Percentiles rank a stretch among this genome's conserved stretches.
phyloP scores from a whole-genome alignment of 2,797 vertebrate species.

The Muraenolepis orangiensis region DNA sequence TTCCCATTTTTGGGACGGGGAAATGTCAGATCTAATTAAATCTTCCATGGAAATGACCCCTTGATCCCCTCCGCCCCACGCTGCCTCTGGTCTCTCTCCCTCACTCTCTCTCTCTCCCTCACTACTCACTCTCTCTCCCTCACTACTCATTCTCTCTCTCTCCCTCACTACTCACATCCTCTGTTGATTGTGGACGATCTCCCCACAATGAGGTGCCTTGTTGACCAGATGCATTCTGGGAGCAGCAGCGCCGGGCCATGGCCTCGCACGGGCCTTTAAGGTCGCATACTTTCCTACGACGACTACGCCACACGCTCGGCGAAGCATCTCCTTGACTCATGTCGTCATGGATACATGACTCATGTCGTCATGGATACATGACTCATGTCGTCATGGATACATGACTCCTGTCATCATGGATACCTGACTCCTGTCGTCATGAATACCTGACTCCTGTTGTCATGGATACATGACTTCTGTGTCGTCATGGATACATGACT shows the following conservation, averaged over 20 bases:
- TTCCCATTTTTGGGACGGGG: conserved; percentile 67
- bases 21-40: conserved; percentile 79
- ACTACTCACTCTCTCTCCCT: conserved; percentile 46
- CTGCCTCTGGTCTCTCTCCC: too few species aligned
- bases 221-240: conserved; percentile 60
- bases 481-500: too few species aligned
- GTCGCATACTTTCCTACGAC: conserved; percentile 61
- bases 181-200: conserved; percentile 63
- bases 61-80: conserved; percentile 57
- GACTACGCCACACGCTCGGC: conserved; percentile 30
- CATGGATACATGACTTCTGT: too few species aligned
- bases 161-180: conserved; percentile 33
- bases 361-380: too few species aligned
- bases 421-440: too few species aligned
- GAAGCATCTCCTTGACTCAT: conserved; percentile 28
- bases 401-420: too few species aligned
- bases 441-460: too few species aligned
- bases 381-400: too few species aligned
- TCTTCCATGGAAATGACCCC: conserved; percentile 67
- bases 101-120: background rate
- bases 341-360: too few species aligned
- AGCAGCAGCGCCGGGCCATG: conserved; percentile 25
- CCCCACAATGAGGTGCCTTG: conserved; percentile 66
- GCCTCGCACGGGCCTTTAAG: conserved; percentile 43
- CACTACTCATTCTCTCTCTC: background rate